Conservation (phyloP, 2,888 invertebrate genomes). For the Pseudococcus viburni region DNA sequence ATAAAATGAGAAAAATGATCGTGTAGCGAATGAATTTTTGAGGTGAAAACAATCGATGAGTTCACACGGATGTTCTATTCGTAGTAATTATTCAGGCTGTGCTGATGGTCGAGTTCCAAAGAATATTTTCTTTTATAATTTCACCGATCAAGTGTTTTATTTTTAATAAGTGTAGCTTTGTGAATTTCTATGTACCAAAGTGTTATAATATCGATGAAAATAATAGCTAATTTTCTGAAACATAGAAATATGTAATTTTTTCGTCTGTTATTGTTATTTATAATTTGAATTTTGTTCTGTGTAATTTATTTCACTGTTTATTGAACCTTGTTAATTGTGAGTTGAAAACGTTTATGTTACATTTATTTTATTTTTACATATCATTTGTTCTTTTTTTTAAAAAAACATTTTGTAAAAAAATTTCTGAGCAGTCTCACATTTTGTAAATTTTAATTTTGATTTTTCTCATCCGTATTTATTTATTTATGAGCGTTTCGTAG, state of each 20-base stretch:
- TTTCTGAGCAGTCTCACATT: conserved; percentile 36
- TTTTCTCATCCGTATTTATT: conserved; percentile 33
- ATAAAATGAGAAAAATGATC: not conserved
- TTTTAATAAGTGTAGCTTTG: conserved; percentile 32
- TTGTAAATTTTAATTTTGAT: not conserved
- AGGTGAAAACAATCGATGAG: not conserved
- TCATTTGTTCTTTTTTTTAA: conserved; percentile 41
- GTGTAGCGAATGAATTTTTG: not conserved
- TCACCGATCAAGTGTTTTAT: conserved; percentile 50
- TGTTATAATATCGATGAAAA: conserved; percentile 31
- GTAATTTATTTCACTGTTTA: conserved; percentile 29
- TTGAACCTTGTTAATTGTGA: not conserved
- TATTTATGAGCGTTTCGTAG: conserved; percentile 53
- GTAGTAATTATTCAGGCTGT: conserved; percentile 62
- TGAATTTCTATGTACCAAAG: conserved; percentile 29
- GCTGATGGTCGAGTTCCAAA: conserved; percentile 54
- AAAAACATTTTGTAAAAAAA: conserved; percentile 32
- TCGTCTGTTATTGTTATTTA: conserved; percentile 30
- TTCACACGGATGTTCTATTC: conserved; percentile 30
- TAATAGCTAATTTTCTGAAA: conserved; percentile 44
- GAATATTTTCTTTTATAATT: conserved; percentile 28
- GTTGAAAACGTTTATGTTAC: not conserved
- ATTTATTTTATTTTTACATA: conserved; percentile 60
- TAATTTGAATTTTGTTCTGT: conserved; percentile 41
- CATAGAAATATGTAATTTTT: conserved; percentile 18